Conservation (phyloP, 64 coral and sea anemone species). For the Stylophora pistillata region DNA sequence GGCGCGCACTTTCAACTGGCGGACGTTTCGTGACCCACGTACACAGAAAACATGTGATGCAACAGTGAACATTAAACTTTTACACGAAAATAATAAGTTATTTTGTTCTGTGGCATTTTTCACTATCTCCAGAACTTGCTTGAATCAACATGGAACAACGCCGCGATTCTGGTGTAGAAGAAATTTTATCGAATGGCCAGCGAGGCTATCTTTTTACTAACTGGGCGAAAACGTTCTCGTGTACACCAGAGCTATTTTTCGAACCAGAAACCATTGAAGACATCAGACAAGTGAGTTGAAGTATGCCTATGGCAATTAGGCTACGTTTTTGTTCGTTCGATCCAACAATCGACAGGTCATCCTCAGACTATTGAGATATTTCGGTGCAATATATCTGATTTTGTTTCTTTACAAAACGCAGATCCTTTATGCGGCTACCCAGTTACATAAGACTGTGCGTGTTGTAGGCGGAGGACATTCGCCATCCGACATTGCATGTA, state of each 20-base stretch:
- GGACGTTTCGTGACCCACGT: no score
- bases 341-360: no score
- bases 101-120: background rate
- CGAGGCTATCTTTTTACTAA: slow-evolving; percentile 65
- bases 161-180: background rate
- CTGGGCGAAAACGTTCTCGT: slow-evolving; percentile 88
- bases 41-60: no score
- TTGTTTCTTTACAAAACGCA: slow-evolving; percentile 1
- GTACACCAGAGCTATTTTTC: slow-evolving; percentile 82
- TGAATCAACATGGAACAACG: background rate
- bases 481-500: slow-evolving; percentile 88
- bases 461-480: slow-evolving; percentile 75
- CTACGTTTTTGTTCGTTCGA: no score
- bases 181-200: slow-evolving; percentile 47
- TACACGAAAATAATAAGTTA: no score
- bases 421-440: slow-evolving; percentile 61
- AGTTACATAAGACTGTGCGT: slow-evolving; percentile 65
- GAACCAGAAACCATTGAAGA: slow-evolving; percentile 83
- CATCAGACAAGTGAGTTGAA: slow-evolving; percentile 68
- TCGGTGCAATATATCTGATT: background rate
- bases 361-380: no score
- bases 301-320: no score
- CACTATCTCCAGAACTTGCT: background rate
- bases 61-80: no score
- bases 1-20: no score